phyloP scores from a whole-genome alignment of 2,888 invertebrate genomes.

The Ochropleura plecta region DNA sequence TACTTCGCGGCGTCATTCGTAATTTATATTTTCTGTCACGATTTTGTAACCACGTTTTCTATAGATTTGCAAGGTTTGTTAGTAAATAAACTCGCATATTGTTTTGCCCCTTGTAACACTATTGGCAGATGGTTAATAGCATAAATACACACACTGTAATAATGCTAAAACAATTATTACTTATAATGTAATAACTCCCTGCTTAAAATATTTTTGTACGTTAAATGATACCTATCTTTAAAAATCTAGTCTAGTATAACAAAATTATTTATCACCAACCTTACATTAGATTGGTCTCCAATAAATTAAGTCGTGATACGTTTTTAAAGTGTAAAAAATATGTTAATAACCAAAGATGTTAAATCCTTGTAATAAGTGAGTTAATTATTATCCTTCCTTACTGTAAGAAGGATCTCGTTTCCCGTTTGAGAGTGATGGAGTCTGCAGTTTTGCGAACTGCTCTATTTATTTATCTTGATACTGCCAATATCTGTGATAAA shows the following conservation, averaged over 20 bases:
- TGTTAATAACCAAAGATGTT: slow-evolving; percentile 58
- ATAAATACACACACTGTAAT: slow-evolving; percentile 58
- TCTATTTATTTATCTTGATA: slow-evolving; percentile 70
- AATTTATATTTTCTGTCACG: slow-evolving; percentile 52
- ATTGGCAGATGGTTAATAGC: slow-evolving; percentile 63
- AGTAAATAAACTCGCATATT: slow-evolving; percentile 43
- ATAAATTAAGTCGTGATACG: slow-evolving; percentile 62
- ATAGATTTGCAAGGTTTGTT: slow-evolving; percentile 53
- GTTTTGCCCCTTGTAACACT: slow-evolving; percentile 56
- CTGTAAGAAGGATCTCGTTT: slow-evolving; percentile 74
- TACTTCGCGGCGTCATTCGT: slow-evolving; percentile 54
- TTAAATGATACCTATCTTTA: slow-evolving; percentile 53
- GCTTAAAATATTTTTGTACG: slow-evolving; percentile 61
- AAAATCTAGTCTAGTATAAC: slow-evolving; percentile 61
- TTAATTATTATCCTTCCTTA: slow-evolving; percentile 66
- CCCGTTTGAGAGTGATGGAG: slow-evolving; percentile 69
- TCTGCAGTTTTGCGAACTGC: slow-evolving; percentile 81
- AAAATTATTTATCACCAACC: slow-evolving; percentile 51
- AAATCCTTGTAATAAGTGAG: slow-evolving; percentile 64
- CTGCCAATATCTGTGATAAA: slow-evolving; percentile 82
- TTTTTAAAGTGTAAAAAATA: slow-evolving; percentile 62
- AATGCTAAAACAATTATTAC: slow-evolving; percentile 62
- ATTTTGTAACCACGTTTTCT: slow-evolving; percentile 59
- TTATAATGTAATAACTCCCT: slow-evolving; percentile 57
- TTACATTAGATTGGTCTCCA: slow-evolving; percentile 56